Conservation (phyloP, 2,113 vertebrate species). For the Peromyscus polionotus region DNA sequence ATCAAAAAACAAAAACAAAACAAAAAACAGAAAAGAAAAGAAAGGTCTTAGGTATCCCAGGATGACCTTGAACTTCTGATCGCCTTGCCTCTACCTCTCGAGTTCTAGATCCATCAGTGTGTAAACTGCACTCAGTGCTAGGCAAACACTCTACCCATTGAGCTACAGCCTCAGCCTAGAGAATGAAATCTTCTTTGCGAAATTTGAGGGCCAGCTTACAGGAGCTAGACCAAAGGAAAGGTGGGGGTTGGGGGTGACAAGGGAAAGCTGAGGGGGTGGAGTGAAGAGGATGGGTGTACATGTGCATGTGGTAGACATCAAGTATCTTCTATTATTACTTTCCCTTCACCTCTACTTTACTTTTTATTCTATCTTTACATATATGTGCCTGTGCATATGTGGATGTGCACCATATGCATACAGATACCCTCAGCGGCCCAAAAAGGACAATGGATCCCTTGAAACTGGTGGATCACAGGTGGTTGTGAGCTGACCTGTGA, state of each 20-base stretch:
- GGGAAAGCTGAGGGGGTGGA: background rate
- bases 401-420: background rate
- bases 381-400: background rate
- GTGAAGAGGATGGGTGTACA: background rate
- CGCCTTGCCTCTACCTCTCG: background rate
- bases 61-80: background rate
- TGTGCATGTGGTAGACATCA: background rate
- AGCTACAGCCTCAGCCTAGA: background rate
- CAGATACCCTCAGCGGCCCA: background rate
- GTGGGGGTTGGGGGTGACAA: no score
- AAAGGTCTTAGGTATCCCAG: background rate
- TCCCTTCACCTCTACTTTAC: background rate
- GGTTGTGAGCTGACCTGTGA: background rate
- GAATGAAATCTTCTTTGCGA: background rate
- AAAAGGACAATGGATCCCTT: background rate
- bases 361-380: background rate
- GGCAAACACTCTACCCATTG: background rate
- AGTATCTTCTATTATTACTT: background rate
- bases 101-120: background rate
- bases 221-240: background rate
- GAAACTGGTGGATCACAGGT: background rate
- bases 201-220: background rate
- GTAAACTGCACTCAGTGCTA: background rate
- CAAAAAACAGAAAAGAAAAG: no score
- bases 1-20: no score